A percentile compares a stretch with the other conserved stretches of the same genome.
phyloP scores from a whole-genome alignment of 2,888 invertebrate genomes.

The Latrodectus elegans region DNA sequence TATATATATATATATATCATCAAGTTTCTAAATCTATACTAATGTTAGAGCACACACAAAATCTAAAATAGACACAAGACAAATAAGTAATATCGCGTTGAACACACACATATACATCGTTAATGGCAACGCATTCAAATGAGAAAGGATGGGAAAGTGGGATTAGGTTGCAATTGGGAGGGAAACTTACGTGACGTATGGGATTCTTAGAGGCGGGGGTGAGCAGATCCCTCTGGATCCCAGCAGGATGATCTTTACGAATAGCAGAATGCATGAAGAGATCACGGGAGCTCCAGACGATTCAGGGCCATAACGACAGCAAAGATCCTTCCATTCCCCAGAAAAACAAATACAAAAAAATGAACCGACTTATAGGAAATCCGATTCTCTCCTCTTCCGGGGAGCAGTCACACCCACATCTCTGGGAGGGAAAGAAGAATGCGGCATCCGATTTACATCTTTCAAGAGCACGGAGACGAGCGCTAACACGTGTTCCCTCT shows the following conservation, averaged over 20 bases:
- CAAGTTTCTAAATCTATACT: too few relatives aligned
- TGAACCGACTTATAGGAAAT: background rate
- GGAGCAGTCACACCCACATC: constrained; percentile 46
- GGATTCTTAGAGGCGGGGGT: constrained; percentile 48
- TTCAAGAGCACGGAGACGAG: constrained; percentile 23
- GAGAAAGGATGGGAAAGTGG: too few relatives aligned
- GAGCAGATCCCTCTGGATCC: constrained; percentile 49
- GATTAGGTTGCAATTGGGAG: background rate
- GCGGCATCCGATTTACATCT: constrained; percentile 50
- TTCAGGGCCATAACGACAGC: constrained; percentile 25
- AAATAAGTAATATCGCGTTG: too few relatives aligned
- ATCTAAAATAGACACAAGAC: too few relatives aligned
- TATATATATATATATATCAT: too few relatives aligned
- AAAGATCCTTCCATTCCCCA: constrained; percentile 11
- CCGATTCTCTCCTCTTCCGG: background rate
- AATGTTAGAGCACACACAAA: too few relatives aligned
- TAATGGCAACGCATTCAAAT: too few relatives aligned
- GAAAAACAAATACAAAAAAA: background rate
- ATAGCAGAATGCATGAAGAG: constrained; percentile 53
- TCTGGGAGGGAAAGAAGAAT: constrained; percentile 25
- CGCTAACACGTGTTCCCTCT: constrained; percentile 2
- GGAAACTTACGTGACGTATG: constrained; percentile 49
- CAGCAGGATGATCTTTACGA: constrained; percentile 35
- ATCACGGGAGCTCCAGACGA: constrained; percentile 49
- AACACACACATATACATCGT: too few relatives aligned